A percentile compares a stretch with the other conserved stretches of the same genome.
Evolutionary conservation across 1,140 invertebrate species (phyloP).

Genomic region (Drosophila neocordata): DNA sequence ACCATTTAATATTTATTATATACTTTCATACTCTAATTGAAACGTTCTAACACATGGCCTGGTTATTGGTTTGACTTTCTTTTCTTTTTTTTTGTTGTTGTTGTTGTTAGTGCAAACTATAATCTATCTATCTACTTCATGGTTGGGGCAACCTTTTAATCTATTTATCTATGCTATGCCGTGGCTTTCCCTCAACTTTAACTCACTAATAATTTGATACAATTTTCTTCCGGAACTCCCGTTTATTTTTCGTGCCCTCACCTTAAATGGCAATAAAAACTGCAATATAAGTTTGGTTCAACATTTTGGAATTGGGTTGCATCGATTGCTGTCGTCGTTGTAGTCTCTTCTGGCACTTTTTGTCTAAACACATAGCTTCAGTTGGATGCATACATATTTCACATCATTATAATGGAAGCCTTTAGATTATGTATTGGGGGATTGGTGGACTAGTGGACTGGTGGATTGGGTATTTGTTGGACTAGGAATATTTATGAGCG

Average conservation of each 20-base stretch:
- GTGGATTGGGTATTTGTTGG: slow-evolving; percentile 24
- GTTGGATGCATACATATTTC: slow-evolving; percentile 44
- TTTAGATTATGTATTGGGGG: slow-evolving; percentile 33
- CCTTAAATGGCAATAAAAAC: slow-evolving; percentile 50
- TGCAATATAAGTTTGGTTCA: slow-evolving; percentile 53
- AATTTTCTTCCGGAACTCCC: slow-evolving; percentile 55
- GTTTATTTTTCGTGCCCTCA: slow-evolving; percentile 38
- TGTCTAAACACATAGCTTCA: slow-evolving; percentile 33
- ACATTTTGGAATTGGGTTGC: slow-evolving; percentile 43
- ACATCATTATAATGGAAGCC: slow-evolving; percentile 50
- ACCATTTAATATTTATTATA: no score
- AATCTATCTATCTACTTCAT: background rate
- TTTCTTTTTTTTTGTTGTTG: no score
- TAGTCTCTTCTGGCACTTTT: background rate
- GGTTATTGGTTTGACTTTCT: background rate
- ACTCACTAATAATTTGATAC: slow-evolving; percentile 44
- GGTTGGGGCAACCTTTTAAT: background rate
- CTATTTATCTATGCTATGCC: background rate
- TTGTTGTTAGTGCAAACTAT: background rate
- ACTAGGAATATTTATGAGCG: slow-evolving; percentile 75
- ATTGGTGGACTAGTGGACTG: no score
- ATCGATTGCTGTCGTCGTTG: background rate
- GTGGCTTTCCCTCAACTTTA: slow-evolving; percentile 6
- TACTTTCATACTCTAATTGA: background rate
- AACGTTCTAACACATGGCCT: background rate